Evolutionary conservation across 2,113 vertebrate species (phyloP).

Genomic region (Gambusia affinis): DNA sequence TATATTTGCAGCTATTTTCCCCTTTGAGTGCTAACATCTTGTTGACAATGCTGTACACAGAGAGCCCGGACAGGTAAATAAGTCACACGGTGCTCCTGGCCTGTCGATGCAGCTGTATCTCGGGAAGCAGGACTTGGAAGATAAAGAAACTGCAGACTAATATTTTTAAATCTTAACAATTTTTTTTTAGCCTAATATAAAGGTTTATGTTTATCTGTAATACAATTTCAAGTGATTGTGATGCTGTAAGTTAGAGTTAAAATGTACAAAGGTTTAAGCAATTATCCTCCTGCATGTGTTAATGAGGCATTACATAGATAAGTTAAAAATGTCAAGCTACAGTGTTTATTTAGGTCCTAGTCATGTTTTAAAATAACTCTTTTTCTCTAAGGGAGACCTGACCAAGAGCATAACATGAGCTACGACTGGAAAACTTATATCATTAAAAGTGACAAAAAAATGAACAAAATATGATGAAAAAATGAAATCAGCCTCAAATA

Average conservation of each 20-base stretch:
- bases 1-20: constrained; percentile 85
- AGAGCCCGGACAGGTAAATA: constrained; percentile 74
- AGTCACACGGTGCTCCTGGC: constrained; percentile 63
- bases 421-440: neutral
- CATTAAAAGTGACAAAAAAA: neutral
- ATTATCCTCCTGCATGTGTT: neutral
- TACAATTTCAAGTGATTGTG: neutral
- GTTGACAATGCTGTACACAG: constrained; percentile 75
- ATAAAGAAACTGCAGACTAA: neutral
- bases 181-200: neutral
- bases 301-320: neutral
- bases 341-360: neutral
- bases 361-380: neutral
- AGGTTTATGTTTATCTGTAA: too few species aligned
- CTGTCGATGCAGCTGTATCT: constrained; percentile 22
- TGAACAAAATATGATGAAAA: neutral
- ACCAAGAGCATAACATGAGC: neutral
- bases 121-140: constrained; percentile 18
- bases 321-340: neutral
- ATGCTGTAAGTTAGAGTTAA: neutral
- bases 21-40: constrained; percentile 81
- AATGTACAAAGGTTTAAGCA: neutral
- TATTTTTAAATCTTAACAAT: neutral
- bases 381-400: neutral
- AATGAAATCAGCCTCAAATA: neutral